Evolutionary conservation across 2,113 vertebrate genomes (phyloP).

Genomic region (Cygnus buccinator): DNA sequence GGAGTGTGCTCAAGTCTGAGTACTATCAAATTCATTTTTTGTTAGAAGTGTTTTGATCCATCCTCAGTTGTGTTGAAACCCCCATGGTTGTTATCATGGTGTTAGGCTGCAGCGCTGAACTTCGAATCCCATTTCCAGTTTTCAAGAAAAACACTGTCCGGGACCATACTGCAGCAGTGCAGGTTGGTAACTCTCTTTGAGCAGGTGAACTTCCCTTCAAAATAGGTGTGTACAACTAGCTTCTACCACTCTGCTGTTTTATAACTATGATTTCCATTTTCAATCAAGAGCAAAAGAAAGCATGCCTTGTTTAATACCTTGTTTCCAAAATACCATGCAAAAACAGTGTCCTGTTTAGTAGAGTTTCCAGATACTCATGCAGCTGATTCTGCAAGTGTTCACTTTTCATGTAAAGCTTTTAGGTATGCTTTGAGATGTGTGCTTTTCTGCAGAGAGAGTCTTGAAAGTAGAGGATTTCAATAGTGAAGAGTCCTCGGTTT

Average conservation of each 20-base stretch:
- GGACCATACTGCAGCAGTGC: accelerated
- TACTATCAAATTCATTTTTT: not conserved
- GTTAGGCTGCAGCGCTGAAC: not conserved
- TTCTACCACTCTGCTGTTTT: not conserved
- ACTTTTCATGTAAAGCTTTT: not conserved
- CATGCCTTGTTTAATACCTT: accelerated
- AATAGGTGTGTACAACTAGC: not conserved
- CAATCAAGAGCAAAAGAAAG: not conserved
- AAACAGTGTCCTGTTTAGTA: not conserved
- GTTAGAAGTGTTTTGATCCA: not conserved
- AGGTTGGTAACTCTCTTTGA: not conserved
- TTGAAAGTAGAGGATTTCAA: not conserved
- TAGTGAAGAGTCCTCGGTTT: not conserved
- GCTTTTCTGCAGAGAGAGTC: not conserved
- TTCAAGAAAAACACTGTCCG: not conserved
- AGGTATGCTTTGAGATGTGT: not conserved
- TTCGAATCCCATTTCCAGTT: not conserved
- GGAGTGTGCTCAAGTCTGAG: not conserved
- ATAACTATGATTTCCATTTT: not conserved
- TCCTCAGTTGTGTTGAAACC: accelerated
- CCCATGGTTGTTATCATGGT: not conserved
- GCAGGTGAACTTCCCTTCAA: not conserved
- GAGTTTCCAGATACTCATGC: not conserved
- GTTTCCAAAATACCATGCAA: not conserved
- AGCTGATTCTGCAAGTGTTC: not conserved